Evolutionary conservation across 92 coral and sea anemone species (phyloP).

Genomic region (Porites divaricata): DNA sequence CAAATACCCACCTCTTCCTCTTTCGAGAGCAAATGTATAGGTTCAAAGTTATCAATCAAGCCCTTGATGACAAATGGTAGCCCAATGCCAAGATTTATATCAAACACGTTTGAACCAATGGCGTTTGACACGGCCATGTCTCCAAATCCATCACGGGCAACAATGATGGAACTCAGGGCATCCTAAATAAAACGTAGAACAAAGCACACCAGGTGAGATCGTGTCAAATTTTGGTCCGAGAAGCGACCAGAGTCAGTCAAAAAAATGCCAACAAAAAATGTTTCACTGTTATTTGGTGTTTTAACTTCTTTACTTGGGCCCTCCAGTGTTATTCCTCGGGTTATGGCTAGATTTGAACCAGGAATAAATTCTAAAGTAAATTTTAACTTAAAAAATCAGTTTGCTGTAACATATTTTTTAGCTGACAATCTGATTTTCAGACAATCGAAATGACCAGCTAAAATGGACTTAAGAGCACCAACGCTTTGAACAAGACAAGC

Average conservation of each 20-base stretch:
- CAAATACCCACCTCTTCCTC: constrained; percentile 75
- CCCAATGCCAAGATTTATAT: constrained; percentile 97
- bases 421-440: no score
- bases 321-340: no score
- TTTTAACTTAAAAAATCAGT: no score
- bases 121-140: constrained; percentile 99
- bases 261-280: no score
- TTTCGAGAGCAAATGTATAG: constrained; percentile 78
- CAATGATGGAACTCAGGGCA: constrained; percentile 94
- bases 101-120: constrained; percentile 99
- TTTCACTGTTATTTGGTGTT: no score
- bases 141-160: constrained; percentile 99
- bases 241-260: background rate
- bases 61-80: constrained; percentile 91
- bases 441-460: no score
- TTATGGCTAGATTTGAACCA: no score
- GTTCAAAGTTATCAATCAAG: constrained; percentile 81
- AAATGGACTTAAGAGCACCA: no score
- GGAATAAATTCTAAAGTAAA: no score
- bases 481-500: no score
- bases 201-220: background rate
- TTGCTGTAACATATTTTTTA: no score
- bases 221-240: background rate
- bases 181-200: constrained; percentile 57
- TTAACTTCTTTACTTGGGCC: no score